phyloP scores from a whole-genome alignment of 30 jellyfish, hydroid and myxozoan genomes.

The Chrysaora quinquecirrha region DNA sequence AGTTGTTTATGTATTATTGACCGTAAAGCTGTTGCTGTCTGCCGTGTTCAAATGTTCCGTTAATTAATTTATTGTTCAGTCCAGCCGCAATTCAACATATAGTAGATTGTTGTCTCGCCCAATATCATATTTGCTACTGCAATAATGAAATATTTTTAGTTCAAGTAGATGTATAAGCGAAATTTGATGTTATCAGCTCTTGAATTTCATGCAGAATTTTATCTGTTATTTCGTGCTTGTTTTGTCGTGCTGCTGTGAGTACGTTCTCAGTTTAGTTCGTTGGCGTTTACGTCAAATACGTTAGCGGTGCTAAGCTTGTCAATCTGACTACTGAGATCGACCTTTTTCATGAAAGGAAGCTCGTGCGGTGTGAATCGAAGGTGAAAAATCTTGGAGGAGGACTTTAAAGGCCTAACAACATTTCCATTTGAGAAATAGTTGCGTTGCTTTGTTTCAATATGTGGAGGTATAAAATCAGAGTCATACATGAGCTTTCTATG shows the following conservation, averaged over 20 bases:
- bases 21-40: too few relatives aligned
- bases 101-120: neutral
- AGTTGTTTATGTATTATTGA: too few relatives aligned
- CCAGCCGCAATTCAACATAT: too few relatives aligned
- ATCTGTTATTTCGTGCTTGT: too few relatives aligned
- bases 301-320: neutral
- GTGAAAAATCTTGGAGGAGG: neutral
- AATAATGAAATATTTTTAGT: conserved; percentile 42
- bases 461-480: neutral
- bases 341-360: neutral
- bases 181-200: too few relatives aligned
- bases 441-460: neutral
- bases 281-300: neutral
- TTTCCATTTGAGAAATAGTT: neutral
- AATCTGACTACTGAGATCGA: neutral
- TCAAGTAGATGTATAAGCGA: too few relatives aligned
- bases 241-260: too few relatives aligned
- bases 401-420: neutral
- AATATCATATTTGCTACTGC: conserved; percentile 54
- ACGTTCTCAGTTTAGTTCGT: neutral
- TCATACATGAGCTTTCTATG: neutral
- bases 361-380: neutral
- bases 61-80: too few relatives aligned
- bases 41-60: too few relatives aligned
- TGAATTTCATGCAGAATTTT: too few relatives aligned